Evolutionary conservation across 1,140 invertebrate species (phyloP).

Genomic region (Heliconius melpomene): DNA sequence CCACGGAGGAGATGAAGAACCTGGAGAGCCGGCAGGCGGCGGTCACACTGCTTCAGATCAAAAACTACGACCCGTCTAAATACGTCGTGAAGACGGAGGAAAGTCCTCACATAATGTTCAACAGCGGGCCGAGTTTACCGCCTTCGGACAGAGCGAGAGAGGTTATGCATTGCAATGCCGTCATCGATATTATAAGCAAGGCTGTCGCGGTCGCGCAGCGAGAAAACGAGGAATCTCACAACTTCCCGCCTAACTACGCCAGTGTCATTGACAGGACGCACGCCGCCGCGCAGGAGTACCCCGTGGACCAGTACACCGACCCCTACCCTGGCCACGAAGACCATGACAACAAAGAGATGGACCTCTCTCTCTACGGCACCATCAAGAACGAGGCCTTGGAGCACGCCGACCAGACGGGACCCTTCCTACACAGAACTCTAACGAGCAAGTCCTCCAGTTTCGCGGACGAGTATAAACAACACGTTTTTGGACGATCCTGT

Average conservation of each 20-base stretch:
- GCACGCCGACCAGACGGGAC: conserved; percentile 49
- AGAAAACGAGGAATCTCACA: conserved; percentile 76
- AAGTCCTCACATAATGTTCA: conserved; percentile 76
- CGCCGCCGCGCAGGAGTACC: conserved; percentile 55
- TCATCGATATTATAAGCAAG: conserved; percentile 80
- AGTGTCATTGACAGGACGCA: conserved; percentile 64
- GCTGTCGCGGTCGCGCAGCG: conserved; percentile 77
- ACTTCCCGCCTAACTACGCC: conserved; percentile 63
- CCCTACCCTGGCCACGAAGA: conserved; percentile 60
- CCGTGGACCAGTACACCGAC: conserved; percentile 64
- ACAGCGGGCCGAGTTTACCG: conserved; percentile 73
- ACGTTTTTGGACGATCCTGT: conserved; percentile 52
- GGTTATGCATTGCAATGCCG: conserved; percentile 78
- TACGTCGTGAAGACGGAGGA: conserved; percentile 74
- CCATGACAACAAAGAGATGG: conserved; percentile 76
- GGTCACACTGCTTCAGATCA: conserved; percentile 77
- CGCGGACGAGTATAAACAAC: conserved; percentile 68
- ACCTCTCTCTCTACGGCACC: conserved; percentile 68
- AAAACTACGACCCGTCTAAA: conserved; percentile 79
- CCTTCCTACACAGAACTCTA: conserved; percentile 56
- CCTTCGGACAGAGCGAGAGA: conserved; percentile 73
- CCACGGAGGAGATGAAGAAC: conserved; percentile 80
- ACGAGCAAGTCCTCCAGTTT: conserved; percentile 55
- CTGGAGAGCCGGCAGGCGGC: conserved; percentile 79
- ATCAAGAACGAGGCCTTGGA: conserved; percentile 65